Evolutionary conservation across 1,140 invertebrate species (phyloP), one percentile per base, ranked within the genome.

Genomic region (Capitella teleta): DNA sequence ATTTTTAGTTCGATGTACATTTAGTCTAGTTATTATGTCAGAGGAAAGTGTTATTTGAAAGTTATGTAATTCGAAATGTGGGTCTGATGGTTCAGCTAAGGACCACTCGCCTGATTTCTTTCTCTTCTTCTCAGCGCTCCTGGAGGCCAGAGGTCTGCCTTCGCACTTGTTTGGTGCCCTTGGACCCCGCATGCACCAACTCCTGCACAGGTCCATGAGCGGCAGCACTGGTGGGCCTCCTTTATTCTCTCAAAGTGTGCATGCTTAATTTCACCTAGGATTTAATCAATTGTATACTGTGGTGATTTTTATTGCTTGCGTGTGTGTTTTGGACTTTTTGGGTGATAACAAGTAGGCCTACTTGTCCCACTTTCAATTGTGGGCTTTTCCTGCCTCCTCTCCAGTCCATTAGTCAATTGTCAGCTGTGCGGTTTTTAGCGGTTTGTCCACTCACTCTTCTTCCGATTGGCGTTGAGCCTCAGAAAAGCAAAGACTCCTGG

Each of bases 101-200:
- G 19, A 8, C 36, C 19, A 30, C 28, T 43, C 23, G 8, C 10
- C 21, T n/a, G n/a, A n/a, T n/a, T n/a, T n/a, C 23, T 10, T 40
- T 8, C n/a, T 40, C 19, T 5, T 28, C 44, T 16, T 56, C 63
- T 45, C 52, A 73, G 89, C 89, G 14, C 72, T 96, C 46, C 76
- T 97, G 19, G 93, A 97, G 76, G 86, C 92, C 18, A 78, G 91
- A 61, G 93, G 93, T 8, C 68, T 98, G 56, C 92, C 92, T 8
- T 91, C 92, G 1, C 91, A 96, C 69, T 77, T 98, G 26, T 91
- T 98, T 66, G 90, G 92, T 26, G 67, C 69, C 2, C 77, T 98
- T 25, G 93, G 89, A 5, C 88, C 94, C 30, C 78, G 94, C 34
- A 95, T 98, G 90, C 94, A 98, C 62, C 92, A 98, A 69, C 76